A percentile compares a stretch with the other conserved stretches of the same genome.
Evolutionary conservation across 2,797 vertebrate species (phyloP).

Genomic region (Chelmon rostratus): DNA sequence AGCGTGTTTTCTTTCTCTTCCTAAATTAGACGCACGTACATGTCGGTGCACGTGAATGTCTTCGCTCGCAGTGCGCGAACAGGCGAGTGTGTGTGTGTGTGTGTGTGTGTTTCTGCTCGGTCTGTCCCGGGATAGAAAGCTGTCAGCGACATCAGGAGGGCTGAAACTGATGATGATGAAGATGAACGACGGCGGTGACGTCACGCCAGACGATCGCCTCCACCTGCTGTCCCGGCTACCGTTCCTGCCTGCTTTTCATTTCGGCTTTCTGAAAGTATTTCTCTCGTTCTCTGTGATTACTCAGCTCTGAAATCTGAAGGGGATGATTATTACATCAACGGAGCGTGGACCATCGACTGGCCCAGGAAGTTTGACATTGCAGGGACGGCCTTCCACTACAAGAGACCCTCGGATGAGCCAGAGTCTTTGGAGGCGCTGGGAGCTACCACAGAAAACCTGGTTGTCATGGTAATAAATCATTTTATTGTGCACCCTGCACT

Average conservation of each 20-base stretch:
- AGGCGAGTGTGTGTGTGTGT: constrained; percentile 4
- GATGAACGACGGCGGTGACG: constrained; percentile 64
- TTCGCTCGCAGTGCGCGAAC: neutral
- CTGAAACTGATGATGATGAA: constrained; percentile 50
- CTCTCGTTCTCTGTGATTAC: constrained; percentile 32
- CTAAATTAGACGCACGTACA: constrained; percentile 57
- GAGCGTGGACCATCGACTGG: constrained; percentile 99
- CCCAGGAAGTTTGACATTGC: constrained; percentile 98
- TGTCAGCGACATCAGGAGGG: constrained; percentile 51
- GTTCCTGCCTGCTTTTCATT: constrained; percentile 52
- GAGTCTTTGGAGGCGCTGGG: constrained; percentile 96
- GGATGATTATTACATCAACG: constrained; percentile 98
- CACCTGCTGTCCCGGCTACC: constrained; percentile 65
- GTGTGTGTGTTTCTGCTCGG: constrained; percentile 22
- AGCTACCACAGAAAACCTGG: constrained; percentile 93
- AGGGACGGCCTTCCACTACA: constrained; percentile 97
- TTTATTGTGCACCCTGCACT: neutral
- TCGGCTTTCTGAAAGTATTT: constrained; percentile 36
- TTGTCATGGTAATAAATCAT: constrained; percentile 92
- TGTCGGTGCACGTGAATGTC: constrained; percentile 58
- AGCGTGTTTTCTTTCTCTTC: constrained; percentile 64
- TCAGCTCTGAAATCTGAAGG: constrained; percentile 96
- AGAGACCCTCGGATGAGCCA: constrained; percentile 93
- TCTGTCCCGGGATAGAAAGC: constrained; percentile 28
- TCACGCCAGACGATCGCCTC: constrained; percentile 60